These are phyloP conservation scores for Sebastes taczanowskii DNA, from an alignment of 2,797 vertebrate species.

Conservation along the genomic window DNA sequence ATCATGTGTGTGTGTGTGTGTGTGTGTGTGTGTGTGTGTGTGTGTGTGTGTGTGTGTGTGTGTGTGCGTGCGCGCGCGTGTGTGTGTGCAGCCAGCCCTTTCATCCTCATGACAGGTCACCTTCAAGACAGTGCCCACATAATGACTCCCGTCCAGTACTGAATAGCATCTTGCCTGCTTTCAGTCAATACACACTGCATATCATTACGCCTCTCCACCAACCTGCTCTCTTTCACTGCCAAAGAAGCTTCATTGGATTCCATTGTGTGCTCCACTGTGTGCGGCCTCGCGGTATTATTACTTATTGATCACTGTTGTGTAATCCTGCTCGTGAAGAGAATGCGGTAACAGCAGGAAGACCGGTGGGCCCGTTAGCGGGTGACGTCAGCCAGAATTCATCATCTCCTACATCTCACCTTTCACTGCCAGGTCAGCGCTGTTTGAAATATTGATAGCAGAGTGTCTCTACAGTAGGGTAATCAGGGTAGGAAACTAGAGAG, in stretches of 20 bases:
- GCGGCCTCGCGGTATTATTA: constrained; percentile 23
- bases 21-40: neutral
- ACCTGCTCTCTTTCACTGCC: constrained; percentile 24
- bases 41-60: too few species aligned
- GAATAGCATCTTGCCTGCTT: constrained; percentile 39
- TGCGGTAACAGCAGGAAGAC: neutral
- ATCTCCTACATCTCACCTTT: constrained; percentile 52
- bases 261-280: neutral
- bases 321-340: constrained; percentile 30
- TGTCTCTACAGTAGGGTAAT: constrained; percentile 4
- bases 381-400: constrained; percentile 37
- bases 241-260: constrained; percentile 12
- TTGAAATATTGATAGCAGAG: constrained; percentile 66
- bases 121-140: constrained; percentile 47
- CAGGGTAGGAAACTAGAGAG: neutral
- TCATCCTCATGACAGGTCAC: constrained; percentile 39
- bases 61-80: too few species aligned
- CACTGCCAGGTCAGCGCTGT: constrained; percentile 16
- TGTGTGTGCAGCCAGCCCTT: neutral
- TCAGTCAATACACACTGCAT: constrained; percentile 45
- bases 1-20: neutral
- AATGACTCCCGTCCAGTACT: constrained; percentile 23
- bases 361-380: neutral
- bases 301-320: constrained; percentile 64
- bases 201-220: constrained; percentile 37